Conservation (phyloP, 64 coral and sea anemone species). For the Montipora foliosa region DNA sequence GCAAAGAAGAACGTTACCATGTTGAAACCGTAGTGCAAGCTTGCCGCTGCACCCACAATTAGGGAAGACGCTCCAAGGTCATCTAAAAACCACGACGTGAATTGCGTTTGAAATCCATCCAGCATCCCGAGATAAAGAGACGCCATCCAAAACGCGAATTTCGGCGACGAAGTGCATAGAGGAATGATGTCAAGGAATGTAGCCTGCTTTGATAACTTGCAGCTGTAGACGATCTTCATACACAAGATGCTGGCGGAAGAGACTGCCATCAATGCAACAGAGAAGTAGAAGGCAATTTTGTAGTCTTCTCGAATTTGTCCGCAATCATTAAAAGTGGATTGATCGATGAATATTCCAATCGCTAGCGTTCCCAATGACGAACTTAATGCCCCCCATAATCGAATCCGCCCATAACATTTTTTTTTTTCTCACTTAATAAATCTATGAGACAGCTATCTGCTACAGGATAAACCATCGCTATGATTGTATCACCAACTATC, state of each 20-base stretch:
- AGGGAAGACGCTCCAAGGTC: slow-evolving; percentile 22
- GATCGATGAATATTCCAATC: slow-evolving; percentile 31
- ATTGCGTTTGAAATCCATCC: slow-evolving; percentile 64
- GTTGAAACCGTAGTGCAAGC: slow-evolving; percentile 22
- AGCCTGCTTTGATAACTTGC: not conserved
- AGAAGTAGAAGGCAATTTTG: slow-evolving; percentile 35
- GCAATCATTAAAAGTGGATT: slow-evolving; percentile 13
- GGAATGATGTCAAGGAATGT: not conserved
- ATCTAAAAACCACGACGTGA: slow-evolving; percentile 56
- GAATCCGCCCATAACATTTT: slow-evolving; percentile 37
- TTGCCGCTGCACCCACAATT: not conserved
- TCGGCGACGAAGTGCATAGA: slow-evolving; percentile 14
- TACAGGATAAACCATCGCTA: slow-evolving; percentile 10
- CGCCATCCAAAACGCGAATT: slow-evolving; percentile 52
- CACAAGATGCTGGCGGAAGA: not conserved
- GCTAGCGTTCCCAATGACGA: not conserved
- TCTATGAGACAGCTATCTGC: slow-evolving; percentile 39
- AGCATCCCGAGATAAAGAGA: slow-evolving; percentile 32
- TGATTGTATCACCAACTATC: slow-evolving; percentile 27
- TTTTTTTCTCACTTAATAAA: slow-evolving; percentile 46
- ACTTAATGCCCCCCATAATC: slow-evolving; percentile 45
- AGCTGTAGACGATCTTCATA: slow-evolving; percentile 27
- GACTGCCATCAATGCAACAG: slow-evolving; percentile 13
- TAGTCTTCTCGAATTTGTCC: not conserved
- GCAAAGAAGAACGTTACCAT: slow-evolving; percentile 4